Base-by-base conservation (phyloP, 64 coral and sea anemone genomes). In the Montipora capricornis region DNA sequence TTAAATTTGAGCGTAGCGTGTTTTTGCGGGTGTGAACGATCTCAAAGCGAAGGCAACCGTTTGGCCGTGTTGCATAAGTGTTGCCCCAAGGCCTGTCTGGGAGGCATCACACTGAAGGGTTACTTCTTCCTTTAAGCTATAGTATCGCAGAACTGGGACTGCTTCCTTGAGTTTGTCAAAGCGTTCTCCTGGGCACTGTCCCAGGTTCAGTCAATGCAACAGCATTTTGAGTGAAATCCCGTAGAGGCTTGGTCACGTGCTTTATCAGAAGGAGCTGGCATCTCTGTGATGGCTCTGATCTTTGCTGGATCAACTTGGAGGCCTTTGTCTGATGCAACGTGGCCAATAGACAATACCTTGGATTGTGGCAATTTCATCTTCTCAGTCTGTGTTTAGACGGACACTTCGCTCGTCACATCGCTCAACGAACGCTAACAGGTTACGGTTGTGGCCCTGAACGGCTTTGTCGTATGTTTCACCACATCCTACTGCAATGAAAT, bases 71-170 rank as follows among this genome's bases (percentile, higher is more conserved):
- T 84, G 80, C 47, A 92, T 47, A 3, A 84, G 68, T 6, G 74
- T 24, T 8, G 78, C 79, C 16, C 61, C 90, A 58, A 92, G 67
- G 3, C 59, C 90, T 5, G 79, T 48, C 11, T 75, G 11, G 66
- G 90, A 92, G 1, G 79, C 90, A 76, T 92, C 90, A 20, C 60
- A 81, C 47, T 92, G 78, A 1, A 91, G 12, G 8, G 78, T 91
- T 0, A 91, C 79, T 17, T 88, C 68, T 6, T 75, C 22, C 1
- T 83, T 62, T 0, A 83, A 10, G 6, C n/a, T 79, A 47, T 79
- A 79, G 8, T 79, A 79, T 3, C 14, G 6, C 6, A 78, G 14
- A 1, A 52, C 76, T 16, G 45, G 76, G 76, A 78, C 76, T 16
- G 6, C 6, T 49, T 78, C 76, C 6, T 78, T 78, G 0, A 78